These are phyloP conservation scores for Hippocampus comes DNA, from an alignment of 2,113 vertebrate species.

Conservation along the genomic window DNA sequence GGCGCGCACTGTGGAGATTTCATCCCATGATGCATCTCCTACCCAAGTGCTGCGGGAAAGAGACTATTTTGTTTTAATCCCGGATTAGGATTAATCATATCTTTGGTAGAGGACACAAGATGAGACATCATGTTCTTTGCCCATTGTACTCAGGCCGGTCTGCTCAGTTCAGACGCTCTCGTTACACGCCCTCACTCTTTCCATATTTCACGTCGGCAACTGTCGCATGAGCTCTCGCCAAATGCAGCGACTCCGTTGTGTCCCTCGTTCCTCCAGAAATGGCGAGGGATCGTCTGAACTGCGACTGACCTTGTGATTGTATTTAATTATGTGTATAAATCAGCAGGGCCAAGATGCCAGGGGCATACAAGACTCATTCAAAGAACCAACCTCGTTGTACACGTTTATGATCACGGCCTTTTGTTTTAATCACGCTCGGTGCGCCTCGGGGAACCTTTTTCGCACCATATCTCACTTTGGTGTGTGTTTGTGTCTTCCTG, in stretches of 20 bases:
- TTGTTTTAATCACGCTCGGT: not conserved
- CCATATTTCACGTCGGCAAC: not conserved
- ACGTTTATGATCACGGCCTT: conserved; percentile 18
- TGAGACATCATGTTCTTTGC: not conserved
- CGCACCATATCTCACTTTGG: conserved; percentile 13
- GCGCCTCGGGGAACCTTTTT: conserved; percentile 7
- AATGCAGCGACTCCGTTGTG: not conserved
- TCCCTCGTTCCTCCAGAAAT: not conserved
- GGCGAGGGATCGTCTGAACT: conserved; percentile 29
- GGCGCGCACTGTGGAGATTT: not conserved
- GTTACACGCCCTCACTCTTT: not conserved
- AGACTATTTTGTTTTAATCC: not conserved
- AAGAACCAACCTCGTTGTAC: conserved; percentile 11
- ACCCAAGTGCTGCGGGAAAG: not conserved
- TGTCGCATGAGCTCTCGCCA: not conserved
- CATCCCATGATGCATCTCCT: not conserved
- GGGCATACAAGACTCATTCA: conserved; percentile 15
- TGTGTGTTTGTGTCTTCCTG: conserved; percentile 3
- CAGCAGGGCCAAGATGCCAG: conserved; percentile 1
- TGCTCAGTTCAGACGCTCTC: not conserved
- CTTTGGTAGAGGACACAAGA: conserved; percentile 1
- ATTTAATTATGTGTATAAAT: conserved; percentile 42
- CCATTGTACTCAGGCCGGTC: not conserved
- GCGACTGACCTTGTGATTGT: conserved; percentile 20
- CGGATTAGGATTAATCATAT: conserved; percentile 5